phyloP scores from a whole-genome alignment of 2,113 vertebrate genomes.

The Prochilodus magdalenae region DNA sequence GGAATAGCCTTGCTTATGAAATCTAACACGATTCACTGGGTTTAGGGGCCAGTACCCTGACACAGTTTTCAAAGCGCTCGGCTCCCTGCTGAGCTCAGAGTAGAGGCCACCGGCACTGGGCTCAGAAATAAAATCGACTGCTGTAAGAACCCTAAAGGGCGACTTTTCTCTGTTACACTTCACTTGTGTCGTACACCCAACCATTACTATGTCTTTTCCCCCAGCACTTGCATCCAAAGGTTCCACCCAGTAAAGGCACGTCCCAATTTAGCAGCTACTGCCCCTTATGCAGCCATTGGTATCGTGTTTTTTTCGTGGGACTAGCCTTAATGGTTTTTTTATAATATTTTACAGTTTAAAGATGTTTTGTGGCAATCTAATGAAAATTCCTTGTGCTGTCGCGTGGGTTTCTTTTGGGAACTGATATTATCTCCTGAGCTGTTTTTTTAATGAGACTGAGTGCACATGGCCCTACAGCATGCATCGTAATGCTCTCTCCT shows the following conservation, averaged over 20 bases:
- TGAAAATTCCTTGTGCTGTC: neutral
- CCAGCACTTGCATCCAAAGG: constrained; percentile 29
- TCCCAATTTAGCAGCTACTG: constrained; percentile 16
- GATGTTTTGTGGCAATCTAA: neutral
- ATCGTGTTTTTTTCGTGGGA: too few relatives aligned
- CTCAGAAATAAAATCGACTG: neutral
- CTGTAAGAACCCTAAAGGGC: constrained; percentile 1
- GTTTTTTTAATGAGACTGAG: constrained; percentile 28
- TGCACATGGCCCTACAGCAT: constrained; percentile 16
- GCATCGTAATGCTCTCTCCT: constrained; percentile 38
- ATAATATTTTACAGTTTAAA: too few relatives aligned
- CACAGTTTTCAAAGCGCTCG: neutral
- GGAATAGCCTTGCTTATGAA: neutral
- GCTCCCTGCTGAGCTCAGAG: neutral
- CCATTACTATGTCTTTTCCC: neutral
- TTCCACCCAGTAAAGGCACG: constrained; percentile 15
- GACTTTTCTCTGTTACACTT: too few relatives aligned
- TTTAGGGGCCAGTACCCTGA: neutral
- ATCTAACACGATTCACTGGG: neutral
- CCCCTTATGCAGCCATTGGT: too few relatives aligned
- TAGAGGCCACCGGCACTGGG: neutral
- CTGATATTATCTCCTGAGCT: constrained; percentile 34
- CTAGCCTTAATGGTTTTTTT: too few relatives aligned
- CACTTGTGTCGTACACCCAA: neutral
- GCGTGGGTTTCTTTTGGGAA: neutral